phyloP scores from a whole-genome alignment of 1,140 invertebrate genomes.

The Diorhabda sublineata region DNA sequence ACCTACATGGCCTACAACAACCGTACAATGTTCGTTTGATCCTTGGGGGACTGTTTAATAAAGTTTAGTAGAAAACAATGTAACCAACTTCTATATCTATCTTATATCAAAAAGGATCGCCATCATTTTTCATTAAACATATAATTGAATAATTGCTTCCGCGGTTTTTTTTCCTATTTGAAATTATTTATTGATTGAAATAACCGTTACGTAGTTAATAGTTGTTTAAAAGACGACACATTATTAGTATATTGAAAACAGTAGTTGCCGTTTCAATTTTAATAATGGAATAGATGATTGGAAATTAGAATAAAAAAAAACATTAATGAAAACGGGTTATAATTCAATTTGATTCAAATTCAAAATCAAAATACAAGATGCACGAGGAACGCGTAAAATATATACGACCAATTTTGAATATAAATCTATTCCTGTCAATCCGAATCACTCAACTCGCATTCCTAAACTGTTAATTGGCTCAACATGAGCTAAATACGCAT shows the following conservation, averaged over 20 bases:
- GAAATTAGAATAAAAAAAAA: too few relatives aligned
- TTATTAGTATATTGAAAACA: slow-evolving; percentile 6
- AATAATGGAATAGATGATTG: too few relatives aligned
- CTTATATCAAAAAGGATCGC: slow-evolving; percentile 5
- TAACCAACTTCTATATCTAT: slow-evolving; percentile 1
- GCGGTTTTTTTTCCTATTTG: background rate
- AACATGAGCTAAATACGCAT: too few relatives aligned
- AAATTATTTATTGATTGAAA: slow-evolving; percentile 6
- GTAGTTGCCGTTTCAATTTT: background rate
- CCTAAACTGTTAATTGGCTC: too few relatives aligned
- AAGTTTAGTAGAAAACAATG: slow-evolving; percentile 8
- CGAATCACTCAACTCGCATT: too few relatives aligned
- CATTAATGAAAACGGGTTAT: too few relatives aligned
- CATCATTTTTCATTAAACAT: slow-evolving; percentile 9
- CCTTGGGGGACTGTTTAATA: slow-evolving; percentile 5
- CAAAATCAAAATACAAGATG: too few relatives aligned
- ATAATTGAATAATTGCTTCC: slow-evolving; percentile 18
- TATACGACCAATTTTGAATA: too few relatives aligned
- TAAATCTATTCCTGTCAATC: too few relatives aligned
- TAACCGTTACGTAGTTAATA: slow-evolving; percentile 6
- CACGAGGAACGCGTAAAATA: too few relatives aligned
- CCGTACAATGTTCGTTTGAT: background rate
- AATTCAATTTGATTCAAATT: too few relatives aligned
- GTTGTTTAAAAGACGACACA: background rate
- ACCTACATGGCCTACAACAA: background rate